These are phyloP conservation scores for Morone chrysops DNA, from an alignment of 2,113 vertebrate species.

Conservation along the genomic window DNA sequence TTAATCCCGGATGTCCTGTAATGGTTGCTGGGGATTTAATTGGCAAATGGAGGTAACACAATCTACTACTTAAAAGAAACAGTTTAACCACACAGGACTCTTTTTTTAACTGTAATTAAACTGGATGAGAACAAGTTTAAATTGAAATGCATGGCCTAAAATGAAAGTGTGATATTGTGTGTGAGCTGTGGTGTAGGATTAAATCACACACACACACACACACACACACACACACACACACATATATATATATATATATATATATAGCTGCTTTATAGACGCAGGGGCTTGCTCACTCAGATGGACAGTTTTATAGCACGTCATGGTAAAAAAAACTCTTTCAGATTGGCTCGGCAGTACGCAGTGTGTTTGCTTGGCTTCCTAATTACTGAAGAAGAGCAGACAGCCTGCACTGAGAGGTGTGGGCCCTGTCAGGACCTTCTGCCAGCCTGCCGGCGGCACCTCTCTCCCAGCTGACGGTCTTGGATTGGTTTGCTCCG, in stretches of 20 bases:
- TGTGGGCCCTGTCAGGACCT: slow-evolving; percentile 74
- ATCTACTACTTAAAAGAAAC: neutral
- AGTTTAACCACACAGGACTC: neutral
- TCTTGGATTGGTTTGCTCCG: neutral
- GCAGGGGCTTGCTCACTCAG: neutral
- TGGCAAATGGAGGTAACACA: neutral
- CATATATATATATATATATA: too few relatives aligned
- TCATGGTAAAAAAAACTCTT: neutral
- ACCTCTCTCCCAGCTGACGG: slow-evolving; percentile 77
- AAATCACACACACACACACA: too few relatives aligned
- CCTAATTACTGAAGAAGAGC: neutral
- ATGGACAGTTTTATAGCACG: neutral
- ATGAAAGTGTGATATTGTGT: neutral
- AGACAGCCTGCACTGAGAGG: neutral
- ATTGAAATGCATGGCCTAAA: neutral
- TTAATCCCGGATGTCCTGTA: neutral
- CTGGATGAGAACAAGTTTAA: neutral
- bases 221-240: too few relatives aligned
- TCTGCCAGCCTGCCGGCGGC: slow-evolving; percentile 70
- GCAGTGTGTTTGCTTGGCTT: neutral
- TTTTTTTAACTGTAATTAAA: neutral
- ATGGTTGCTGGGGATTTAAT: neutral
- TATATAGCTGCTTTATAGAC: neutral
- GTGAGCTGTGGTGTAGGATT: neutral
- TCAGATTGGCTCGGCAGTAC: neutral